Percentiles rank a stretch among this genome's conserved stretches.
Evolutionary conservation across 2,888 invertebrate genomes (phyloP).

Genomic region (Nebria salina): DNA sequence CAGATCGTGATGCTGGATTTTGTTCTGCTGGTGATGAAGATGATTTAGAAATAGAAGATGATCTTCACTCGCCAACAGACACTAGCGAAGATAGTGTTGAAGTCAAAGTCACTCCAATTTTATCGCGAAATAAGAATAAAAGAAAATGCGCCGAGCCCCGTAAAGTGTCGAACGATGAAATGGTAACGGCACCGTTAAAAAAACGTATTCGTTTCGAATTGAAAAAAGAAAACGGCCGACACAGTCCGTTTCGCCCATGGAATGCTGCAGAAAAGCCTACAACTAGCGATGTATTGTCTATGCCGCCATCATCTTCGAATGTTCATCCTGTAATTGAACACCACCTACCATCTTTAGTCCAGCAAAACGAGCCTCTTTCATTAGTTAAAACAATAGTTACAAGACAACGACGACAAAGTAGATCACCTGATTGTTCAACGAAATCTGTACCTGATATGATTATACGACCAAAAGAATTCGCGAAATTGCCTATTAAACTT

Average conservation of each 20-base stretch:
- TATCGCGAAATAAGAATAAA: constrained; percentile 69
- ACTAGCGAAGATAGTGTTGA: constrained; percentile 74
- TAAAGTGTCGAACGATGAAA: constrained; percentile 66
- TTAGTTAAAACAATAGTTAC: constrained; percentile 61
- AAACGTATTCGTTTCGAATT: constrained; percentile 73
- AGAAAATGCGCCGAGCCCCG: constrained; percentile 74
- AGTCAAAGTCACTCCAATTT: constrained; percentile 70
- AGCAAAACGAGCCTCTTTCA: constrained; percentile 72
- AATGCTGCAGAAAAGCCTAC: constrained; percentile 59
- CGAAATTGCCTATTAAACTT: constrained; percentile 53
- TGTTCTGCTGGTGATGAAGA: constrained; percentile 80
- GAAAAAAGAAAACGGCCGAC: constrained; percentile 60
- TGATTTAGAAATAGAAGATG: constrained; percentile 64
- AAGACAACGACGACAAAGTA: constrained; percentile 13
- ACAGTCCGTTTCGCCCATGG: constrained; percentile 74
- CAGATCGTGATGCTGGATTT: constrained; percentile 76
- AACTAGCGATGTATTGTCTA: constrained; percentile 64
- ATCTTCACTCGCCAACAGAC: constrained; percentile 70
- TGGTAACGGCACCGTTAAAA: constrained; percentile 71
- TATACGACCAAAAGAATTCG: constrained; percentile 45
- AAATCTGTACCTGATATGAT: constrained; percentile 30
- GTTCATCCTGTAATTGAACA: constrained; percentile 48
- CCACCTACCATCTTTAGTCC: constrained; percentile 17
- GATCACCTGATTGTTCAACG: constrained; percentile 22
- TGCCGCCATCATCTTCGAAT: constrained; percentile 57